Percentiles rank a stretch among this genome's conserved stretches.
Evolutionary conservation across 64 coral and sea anemone species (phyloP).

Genomic region (Montipora sp.): DNA sequence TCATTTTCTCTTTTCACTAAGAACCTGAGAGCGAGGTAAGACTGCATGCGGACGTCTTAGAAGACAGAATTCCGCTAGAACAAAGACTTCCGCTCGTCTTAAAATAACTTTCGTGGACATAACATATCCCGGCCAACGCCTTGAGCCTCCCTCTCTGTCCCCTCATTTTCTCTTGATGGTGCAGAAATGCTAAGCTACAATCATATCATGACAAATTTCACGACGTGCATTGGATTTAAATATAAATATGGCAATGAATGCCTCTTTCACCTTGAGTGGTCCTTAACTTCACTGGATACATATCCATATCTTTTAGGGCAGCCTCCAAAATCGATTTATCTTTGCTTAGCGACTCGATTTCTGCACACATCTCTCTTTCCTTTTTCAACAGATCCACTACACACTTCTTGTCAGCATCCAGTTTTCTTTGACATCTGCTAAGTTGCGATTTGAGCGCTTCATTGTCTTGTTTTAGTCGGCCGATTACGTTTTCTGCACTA

Average conservation of each 20-base stretch:
- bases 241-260: background rate
- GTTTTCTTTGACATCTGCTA: background rate
- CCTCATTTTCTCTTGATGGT: too few species aligned
- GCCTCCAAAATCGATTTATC: constrained; percentile 49
- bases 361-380: background rate
- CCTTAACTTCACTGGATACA: constrained; percentile 35
- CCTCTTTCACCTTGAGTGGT: constrained; percentile 10
- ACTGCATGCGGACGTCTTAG: too few species aligned
- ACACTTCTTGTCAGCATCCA: constrained; percentile 32
- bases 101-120: too few species aligned
- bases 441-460: background rate
- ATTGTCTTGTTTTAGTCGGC: constrained; percentile 24
- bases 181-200: too few species aligned
- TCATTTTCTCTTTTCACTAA: too few species aligned
- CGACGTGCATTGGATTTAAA: background rate
- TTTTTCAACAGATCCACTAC: constrained; percentile 28
- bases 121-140: too few species aligned
- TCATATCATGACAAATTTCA: too few species aligned
- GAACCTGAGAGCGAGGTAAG: too few species aligned
- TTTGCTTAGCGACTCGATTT: constrained; percentile 20
- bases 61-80: too few species aligned
- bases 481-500: background rate
- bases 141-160: too few species aligned
- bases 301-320: constrained; percentile 54
- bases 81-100: too few species aligned